Conservation (phyloP, 2,888 invertebrate species). For the Amphipoea lucens region DNA sequence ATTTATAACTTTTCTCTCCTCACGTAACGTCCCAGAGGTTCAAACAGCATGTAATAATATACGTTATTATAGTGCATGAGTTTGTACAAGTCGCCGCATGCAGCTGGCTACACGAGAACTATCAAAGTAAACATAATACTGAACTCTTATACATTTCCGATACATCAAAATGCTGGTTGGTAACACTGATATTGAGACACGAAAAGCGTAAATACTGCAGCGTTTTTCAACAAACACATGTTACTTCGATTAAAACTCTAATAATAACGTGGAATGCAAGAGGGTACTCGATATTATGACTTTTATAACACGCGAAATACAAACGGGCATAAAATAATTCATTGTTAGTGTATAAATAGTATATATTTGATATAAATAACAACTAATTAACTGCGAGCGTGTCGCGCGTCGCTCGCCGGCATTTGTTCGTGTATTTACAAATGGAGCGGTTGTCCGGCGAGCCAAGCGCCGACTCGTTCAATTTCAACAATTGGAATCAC, state of each 20-base stretch:
- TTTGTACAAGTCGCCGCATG: slow-evolving; percentile 74
- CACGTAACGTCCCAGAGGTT: slow-evolving; percentile 81
- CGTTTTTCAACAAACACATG: slow-evolving; percentile 63
- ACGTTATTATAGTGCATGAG: slow-evolving; percentile 73
- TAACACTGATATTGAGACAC: slow-evolving; percentile 67
- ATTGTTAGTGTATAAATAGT: slow-evolving; percentile 81
- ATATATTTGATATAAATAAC: slow-evolving; percentile 80
- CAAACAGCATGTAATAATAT: slow-evolving; percentile 81
- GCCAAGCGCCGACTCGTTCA: slow-evolving; percentile 34
- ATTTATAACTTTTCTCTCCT: slow-evolving; percentile 84
- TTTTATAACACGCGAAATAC: slow-evolving; percentile 72
- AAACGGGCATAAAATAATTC: slow-evolving; percentile 78
- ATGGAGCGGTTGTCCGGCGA: slow-evolving; percentile 46
- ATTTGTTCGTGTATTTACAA: slow-evolving; percentile 71
- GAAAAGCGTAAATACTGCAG: slow-evolving; percentile 71
- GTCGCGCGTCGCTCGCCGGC: slow-evolving; percentile 44
- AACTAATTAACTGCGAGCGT: slow-evolving; percentile 70
- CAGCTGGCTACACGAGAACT: slow-evolving; percentile 54
- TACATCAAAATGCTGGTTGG: slow-evolving; percentile 65
- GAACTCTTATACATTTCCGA: slow-evolving; percentile 72
- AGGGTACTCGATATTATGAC: slow-evolving; percentile 77
- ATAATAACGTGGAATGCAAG: slow-evolving; percentile 88
- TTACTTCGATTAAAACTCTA: slow-evolving; percentile 72
- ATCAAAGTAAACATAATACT: slow-evolving; percentile 75
- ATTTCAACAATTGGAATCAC: slow-evolving; percentile 77